Conservation (phyloP, 2,113 vertebrate species). For the Electrona antarctica region DNA sequence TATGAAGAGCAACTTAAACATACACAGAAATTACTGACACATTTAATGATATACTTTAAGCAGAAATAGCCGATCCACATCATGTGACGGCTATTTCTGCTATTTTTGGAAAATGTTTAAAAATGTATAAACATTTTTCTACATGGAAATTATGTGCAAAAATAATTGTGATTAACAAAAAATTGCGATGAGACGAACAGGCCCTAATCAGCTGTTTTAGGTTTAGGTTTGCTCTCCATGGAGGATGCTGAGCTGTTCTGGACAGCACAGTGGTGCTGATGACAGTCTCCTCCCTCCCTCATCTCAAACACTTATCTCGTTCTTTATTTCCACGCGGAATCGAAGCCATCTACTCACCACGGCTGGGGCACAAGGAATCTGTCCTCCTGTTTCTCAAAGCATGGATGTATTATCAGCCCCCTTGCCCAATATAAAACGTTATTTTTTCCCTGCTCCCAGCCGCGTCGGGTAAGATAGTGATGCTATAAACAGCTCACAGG, state of each 20-base stretch:
- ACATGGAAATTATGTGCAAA: too few species aligned
- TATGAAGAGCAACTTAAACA: not conserved
- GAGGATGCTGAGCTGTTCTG: conserved; percentile 59
- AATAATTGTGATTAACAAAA: too few species aligned
- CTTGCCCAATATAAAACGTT: conserved; percentile 16
- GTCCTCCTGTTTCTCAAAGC: conserved; percentile 61
- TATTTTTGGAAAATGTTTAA: too few species aligned
- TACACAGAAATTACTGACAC: not conserved
- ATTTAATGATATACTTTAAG: not conserved
- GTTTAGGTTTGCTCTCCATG: conserved; percentile 18
- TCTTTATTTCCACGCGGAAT: conserved; percentile 22
- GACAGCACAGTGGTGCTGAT: conserved; percentile 57
- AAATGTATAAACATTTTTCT: too few species aligned
- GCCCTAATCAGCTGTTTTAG: conserved; percentile 19
- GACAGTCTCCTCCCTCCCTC: conserved; percentile 64
- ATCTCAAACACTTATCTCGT: conserved; percentile 42
- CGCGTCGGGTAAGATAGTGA: conserved; percentile 59
- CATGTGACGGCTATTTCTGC: too few species aligned
- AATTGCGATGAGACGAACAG: too few species aligned
- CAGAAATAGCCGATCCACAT: too few species aligned
- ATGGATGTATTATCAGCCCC: conserved; percentile 50
- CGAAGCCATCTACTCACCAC: conserved; percentile 70
- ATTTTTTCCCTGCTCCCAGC: conserved; percentile 51
- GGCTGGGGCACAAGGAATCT: conserved; percentile 57
- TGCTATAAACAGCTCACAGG: conserved; percentile 71